A percentile compares a stretch with the other conserved stretches of the same genome.
phyloP scores from a whole-genome alignment of 1,140 invertebrate genomes.

The Steinernema khuongi region DNA sequence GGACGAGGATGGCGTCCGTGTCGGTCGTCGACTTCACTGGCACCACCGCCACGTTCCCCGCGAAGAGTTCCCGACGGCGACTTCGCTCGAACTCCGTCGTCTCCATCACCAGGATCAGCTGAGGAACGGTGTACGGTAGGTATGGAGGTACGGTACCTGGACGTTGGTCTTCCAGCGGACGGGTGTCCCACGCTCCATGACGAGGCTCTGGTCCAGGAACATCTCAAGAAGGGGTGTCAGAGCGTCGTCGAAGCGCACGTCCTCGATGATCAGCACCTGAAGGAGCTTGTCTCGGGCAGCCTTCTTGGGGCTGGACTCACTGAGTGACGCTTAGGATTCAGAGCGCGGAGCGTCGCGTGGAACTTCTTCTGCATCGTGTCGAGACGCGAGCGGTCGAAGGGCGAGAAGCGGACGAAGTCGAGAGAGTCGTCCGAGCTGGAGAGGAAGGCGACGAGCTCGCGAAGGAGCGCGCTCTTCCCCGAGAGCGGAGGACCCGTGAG shows the following conservation, averaged over 20 bases:
- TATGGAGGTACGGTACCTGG: background rate
- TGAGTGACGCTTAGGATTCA: background rate
- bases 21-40: background rate
- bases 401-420: background rate
- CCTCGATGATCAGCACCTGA: background rate
- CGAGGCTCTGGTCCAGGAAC: background rate
- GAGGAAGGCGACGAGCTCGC: background rate
- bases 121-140: background rate
- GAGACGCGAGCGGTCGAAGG: background rate
- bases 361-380: constrained; percentile 10
- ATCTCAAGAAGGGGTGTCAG: background rate
- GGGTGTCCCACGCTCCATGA: background rate
- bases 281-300: background rate
- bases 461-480: background rate
- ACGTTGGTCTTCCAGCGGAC: background rate
- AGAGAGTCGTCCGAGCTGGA: background rate
- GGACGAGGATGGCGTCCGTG: background rate
- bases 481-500: background rate
- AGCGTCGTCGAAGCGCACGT: background rate
- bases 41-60: background rate
- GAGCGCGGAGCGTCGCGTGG: background rate
- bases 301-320: background rate
- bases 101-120: background rate
- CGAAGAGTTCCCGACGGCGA: background rate
- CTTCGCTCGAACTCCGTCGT: background rate